Base-by-base conservation (phyloP, 2,888 invertebrate species). In the Phania funesta region DNA sequence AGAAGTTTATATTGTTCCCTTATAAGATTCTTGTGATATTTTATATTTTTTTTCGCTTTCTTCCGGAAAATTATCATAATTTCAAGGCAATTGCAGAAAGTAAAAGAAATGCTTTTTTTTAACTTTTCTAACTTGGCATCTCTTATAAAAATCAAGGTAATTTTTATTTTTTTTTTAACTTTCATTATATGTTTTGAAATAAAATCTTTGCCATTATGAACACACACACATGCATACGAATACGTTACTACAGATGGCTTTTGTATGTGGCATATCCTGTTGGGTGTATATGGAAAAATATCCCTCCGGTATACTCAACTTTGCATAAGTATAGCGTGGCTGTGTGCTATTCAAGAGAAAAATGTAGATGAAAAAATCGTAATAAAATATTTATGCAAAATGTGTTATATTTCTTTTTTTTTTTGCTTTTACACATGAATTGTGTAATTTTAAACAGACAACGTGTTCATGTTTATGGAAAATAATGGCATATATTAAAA, bases 311-410 rank as follows among this genome's bases (percentile, higher is more conserved):
- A 20, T 20, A 8, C 29, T n/a, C 20, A 20, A 26, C 32, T 73
- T 74, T 64, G 52, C 64, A 73, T 44, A 52, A 68, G 41, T 54
- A 20, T 22, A 44, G 4, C 41, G 3, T 29, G 24, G 48, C 56
- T 65, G 46, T 77, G 24, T 24, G 62, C 20, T 32, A 54, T 77
- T 68, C 54, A 62, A 46, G 26, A 35, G 7, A 13, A 44, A 44
- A 35, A 35, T 48, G 24, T 11, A 68, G 32, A 7, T 13, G 16
- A 56, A 71, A 60, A 20, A 54, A 26, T 52, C n/a, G 32, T 64
- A 62, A 74, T 78, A 74, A 82, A 68, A 74, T 70, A 77, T 77
- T 73, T 81, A 81, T 81, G 77, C 77, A 77, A 82, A 70, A 60
- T 64, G 50, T 62, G 50, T 60, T 48, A 16, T 35, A 62, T 73